A percentile compares a stretch with the other conserved stretches of the same genome.
Evolutionary conservation across 1,140 invertebrate species (phyloP).

Genomic region (Mactra quadrangularis): DNA sequence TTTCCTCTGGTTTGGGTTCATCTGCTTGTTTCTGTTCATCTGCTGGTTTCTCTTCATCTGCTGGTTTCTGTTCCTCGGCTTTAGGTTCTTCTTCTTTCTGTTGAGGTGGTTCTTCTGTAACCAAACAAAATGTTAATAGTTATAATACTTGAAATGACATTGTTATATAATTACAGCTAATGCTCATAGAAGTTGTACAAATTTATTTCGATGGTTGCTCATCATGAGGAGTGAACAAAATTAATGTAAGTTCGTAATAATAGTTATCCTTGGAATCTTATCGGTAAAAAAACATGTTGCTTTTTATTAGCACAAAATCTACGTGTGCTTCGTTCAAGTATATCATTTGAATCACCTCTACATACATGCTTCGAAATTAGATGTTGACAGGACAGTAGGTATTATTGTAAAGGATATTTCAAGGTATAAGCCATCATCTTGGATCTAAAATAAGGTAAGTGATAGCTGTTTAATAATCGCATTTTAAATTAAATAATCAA

Average conservation of each 20-base stretch:
- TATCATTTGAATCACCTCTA: too few species aligned
- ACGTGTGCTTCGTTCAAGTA: too few species aligned
- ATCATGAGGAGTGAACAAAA: not conserved
- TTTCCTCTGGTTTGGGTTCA: not conserved
- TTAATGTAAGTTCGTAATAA: not conserved
- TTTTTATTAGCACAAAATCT: too few species aligned
- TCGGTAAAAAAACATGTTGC: too few species aligned
- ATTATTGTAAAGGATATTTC: too few species aligned
- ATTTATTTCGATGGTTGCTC: not conserved
- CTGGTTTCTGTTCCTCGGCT: conserved; percentile 35
- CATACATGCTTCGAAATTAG: too few species aligned
- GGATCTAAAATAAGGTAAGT: too few species aligned
- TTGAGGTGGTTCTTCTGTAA: not conserved
- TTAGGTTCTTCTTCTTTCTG: conserved; percentile 15
- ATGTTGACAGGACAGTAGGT: too few species aligned
- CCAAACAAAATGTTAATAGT: not conserved
- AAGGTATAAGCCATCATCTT: too few species aligned
- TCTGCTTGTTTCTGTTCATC: conserved; percentile 24
- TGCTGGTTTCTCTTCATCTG: conserved; percentile 16
- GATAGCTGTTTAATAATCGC: too few species aligned
- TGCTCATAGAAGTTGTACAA: too few species aligned
- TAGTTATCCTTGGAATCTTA: too few species aligned
- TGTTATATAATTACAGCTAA: not conserved
- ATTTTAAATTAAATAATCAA: not conserved
- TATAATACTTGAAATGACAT: not conserved